Evolutionary conservation across 2,888 invertebrate species (phyloP).

Genomic region (Melanchra persicariae): DNA sequence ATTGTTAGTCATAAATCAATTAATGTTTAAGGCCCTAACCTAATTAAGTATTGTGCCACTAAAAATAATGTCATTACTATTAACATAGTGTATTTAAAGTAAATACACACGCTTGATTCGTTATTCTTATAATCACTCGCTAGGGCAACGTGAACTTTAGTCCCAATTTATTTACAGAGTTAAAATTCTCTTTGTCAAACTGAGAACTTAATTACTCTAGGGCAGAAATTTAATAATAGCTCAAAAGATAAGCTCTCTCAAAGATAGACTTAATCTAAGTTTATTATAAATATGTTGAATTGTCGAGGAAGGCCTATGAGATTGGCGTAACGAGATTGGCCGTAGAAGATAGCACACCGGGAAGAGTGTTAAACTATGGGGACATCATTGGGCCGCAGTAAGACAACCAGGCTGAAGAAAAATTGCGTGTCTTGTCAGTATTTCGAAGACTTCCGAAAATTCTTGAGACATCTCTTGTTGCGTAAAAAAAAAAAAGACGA

Average conservation of each 20-base stretch:
- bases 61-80: slow-evolving; percentile 22
- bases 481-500: slow-evolving; percentile 38
- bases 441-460: slow-evolving; percentile 10
- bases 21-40: not conserved
- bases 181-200: slow-evolving; percentile 1
- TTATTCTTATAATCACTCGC: slow-evolving; percentile 20
- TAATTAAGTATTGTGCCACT: slow-evolving; percentile 10
- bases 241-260: not conserved
- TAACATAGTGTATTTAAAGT: slow-evolving; percentile 16
- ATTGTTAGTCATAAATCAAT: slow-evolving; percentile 9
- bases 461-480: slow-evolving; percentile 11
- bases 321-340: no score
- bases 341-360: not conserved
- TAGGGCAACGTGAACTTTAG: slow-evolving; percentile 23
- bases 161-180: slow-evolving; percentile 15
- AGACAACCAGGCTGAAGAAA: not conserved
- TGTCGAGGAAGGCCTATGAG: not conserved
- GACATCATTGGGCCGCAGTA: not conserved
- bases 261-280: not conserved
- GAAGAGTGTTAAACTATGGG: not conserved
- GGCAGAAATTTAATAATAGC: not conserved
- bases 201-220: slow-evolving; percentile 15
- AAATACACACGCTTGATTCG: slow-evolving; percentile 9
- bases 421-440: not conserved
- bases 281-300: not conserved